A percentile compares a stretch with the other conserved stretches of the same genome.
phyloP scores from a whole-genome alignment of 2,113 vertebrate species.

The Burhinus oedicnemus region DNA sequence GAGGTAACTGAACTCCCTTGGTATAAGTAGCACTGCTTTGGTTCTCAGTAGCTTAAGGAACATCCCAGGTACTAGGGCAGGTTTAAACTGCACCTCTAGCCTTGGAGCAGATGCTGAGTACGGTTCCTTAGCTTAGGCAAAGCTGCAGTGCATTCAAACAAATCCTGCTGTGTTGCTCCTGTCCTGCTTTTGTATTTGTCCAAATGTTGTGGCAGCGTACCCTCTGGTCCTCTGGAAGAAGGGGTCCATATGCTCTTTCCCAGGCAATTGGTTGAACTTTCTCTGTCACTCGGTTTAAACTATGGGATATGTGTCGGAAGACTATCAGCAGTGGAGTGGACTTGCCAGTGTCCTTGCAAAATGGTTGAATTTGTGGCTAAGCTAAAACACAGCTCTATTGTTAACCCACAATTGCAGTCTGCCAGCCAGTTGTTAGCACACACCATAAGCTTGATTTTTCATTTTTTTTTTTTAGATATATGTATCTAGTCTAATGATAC shows the following conservation, averaged over 20 bases:
- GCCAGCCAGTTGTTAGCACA: background rate
- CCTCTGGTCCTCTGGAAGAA: background rate
- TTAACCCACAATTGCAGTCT: background rate
- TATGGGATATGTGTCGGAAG: background rate
- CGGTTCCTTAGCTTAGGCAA: background rate
- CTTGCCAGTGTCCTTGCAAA: background rate
- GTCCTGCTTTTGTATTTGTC: background rate
- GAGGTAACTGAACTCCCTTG: background rate
- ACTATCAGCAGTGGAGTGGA: background rate
- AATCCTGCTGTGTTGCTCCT: background rate
- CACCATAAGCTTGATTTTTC: background rate
- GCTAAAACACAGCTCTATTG: background rate
- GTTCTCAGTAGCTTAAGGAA: background rate
- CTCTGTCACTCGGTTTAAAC: background rate
- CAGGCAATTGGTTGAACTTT: background rate
- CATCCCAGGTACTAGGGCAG: background rate
- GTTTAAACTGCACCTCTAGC: background rate
- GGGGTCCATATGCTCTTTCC: background rate
- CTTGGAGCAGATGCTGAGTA: background rate
- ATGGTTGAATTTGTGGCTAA: background rate
- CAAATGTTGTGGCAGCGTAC: background rate
- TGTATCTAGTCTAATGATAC: background rate
- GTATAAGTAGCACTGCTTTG: background rate
- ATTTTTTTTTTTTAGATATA: background rate
- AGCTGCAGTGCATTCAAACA: background rate